A percentile compares a stretch with the other conserved stretches of the same genome.
phyloP scores from a whole-genome alignment of 92 coral and sea anemone species.

The Siderastrea siderea region DNA sequence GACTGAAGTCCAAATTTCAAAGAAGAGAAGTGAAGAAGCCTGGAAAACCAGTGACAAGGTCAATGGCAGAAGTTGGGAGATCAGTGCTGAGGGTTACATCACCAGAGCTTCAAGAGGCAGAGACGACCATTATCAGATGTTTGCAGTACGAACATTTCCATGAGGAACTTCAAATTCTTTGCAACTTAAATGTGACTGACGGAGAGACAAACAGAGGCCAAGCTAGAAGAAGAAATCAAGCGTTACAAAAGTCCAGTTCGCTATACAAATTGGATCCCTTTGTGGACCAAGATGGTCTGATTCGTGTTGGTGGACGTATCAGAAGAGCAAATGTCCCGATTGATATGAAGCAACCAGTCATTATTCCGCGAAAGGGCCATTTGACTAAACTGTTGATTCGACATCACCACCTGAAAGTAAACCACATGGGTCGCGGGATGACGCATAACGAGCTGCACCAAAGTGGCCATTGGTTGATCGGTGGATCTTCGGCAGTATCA shows the following conservation, averaged over 20 bases:
- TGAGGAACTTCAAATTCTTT: slow-evolving; percentile 47
- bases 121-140: slow-evolving; percentile 38
- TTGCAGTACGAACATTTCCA: slow-evolving; percentile 33
- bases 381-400: not conserved
- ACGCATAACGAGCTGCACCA: slow-evolving; percentile 13
- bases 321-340: not conserved
- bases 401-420: slow-evolving; percentile 28
- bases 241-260: slow-evolving; percentile 25
- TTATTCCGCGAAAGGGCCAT: not conserved
- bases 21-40: no score
- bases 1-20: no score
- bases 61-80: no score
- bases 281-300: slow-evolving; percentile 12
- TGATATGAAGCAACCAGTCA: not conserved
- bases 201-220: slow-evolving; percentile 9
- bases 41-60: no score
- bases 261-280: slow-evolving; percentile 34
- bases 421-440: slow-evolving; percentile 27
- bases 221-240: slow-evolving; percentile 14
- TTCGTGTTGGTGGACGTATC: not conserved
- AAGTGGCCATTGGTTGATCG: slow-evolving; percentile 29
- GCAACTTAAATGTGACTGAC: slow-evolving; percentile 30
- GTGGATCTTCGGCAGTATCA: no score
- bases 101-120: not conserved
- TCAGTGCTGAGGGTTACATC: no score